These are phyloP conservation scores for Myotis findleyi DNA, from an alignment of 2,797 vertebrate species.

Conservation along the genomic window DNA sequence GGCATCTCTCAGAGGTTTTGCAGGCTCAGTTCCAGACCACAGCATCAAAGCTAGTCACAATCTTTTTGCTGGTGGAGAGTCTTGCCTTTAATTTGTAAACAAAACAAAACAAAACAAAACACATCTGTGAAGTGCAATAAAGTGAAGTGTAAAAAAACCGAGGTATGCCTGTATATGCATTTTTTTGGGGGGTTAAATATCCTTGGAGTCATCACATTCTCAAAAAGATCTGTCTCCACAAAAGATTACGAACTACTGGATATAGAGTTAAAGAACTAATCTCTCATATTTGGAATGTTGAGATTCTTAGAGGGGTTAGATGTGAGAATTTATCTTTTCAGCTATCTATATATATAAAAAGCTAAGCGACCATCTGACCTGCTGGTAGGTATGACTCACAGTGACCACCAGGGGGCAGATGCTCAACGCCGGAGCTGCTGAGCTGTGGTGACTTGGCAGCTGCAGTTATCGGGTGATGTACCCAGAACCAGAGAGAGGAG, in stretches of 20 bases:
- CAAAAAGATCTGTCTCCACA: slow-evolving; percentile 4
- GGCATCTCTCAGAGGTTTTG: not conserved
- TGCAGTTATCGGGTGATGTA: too few relatives aligned
- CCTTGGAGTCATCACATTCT: not conserved
- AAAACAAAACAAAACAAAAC: not conserved
- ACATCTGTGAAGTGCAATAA: not conserved
- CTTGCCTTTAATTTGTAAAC: not conserved
- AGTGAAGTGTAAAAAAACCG: not conserved
- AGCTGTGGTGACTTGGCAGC: too few relatives aligned
- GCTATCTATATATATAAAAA: not conserved
- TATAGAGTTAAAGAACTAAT: slow-evolving; percentile 44
- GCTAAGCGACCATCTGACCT: too few relatives aligned
- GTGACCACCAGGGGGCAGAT: too few relatives aligned
- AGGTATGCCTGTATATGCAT: not conserved
- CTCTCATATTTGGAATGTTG: slow-evolving; percentile 26
- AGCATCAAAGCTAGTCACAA: not conserved
- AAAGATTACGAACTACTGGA: not conserved
- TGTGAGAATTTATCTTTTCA: not conserved
- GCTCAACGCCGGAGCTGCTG: too few relatives aligned
- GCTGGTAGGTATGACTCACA: too few relatives aligned
- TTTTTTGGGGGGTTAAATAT: not conserved
- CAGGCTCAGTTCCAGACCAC: not conserved
- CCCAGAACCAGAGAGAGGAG: too few relatives aligned
- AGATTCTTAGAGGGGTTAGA: slow-evolving; percentile 5
- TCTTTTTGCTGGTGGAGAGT: not conserved